phyloP scores from a whole-genome alignment of 2,888 invertebrate genomes.

The Acleris cristana region DNA sequence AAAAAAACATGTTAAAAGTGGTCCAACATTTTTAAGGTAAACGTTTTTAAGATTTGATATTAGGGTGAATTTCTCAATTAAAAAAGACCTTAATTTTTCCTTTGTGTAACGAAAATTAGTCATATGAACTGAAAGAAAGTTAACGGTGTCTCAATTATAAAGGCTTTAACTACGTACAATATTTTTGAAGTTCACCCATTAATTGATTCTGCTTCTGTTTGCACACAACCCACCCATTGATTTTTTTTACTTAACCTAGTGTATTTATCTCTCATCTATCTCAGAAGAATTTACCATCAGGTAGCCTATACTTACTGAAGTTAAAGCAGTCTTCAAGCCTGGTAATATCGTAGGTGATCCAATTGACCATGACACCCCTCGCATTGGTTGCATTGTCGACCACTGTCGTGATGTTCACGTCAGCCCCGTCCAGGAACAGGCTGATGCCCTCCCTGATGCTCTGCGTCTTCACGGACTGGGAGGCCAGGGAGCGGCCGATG shows the following conservation, averaged over 20 bases:
- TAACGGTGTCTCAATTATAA: too few relatives aligned
- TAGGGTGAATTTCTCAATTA: too few relatives aligned
- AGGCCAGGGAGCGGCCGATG: constrained; percentile 68
- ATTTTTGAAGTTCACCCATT: too few relatives aligned
- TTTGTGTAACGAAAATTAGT: background rate
- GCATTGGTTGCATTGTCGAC: constrained; percentile 56
- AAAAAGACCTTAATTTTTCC: too few relatives aligned
- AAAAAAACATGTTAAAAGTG: background rate
- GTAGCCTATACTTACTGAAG: constrained; percentile 58
- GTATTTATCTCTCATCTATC: too few relatives aligned
- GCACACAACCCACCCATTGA: too few relatives aligned
- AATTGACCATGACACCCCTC: constrained; percentile 65
- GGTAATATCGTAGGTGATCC: constrained; percentile 57
- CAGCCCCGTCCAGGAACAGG: constrained; percentile 58
- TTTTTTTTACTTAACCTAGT: too few relatives aligned
- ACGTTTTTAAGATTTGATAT: background rate
- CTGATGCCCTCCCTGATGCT: constrained; percentile 62
- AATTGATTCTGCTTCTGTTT: too few relatives aligned
- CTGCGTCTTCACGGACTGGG: constrained; percentile 56
- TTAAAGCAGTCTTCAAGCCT: constrained; percentile 79
- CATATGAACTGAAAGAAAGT: too few relatives aligned
- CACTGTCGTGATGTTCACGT: constrained; percentile 61
- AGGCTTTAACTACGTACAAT: too few relatives aligned
- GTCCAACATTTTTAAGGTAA: background rate
- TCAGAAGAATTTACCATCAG: too few relatives aligned